A percentile compares a stretch with the other conserved stretches of the same genome.
Evolutionary conservation across 2,797 vertebrate genomes (phyloP).

Genomic region (Chaunax sp.): DNA sequence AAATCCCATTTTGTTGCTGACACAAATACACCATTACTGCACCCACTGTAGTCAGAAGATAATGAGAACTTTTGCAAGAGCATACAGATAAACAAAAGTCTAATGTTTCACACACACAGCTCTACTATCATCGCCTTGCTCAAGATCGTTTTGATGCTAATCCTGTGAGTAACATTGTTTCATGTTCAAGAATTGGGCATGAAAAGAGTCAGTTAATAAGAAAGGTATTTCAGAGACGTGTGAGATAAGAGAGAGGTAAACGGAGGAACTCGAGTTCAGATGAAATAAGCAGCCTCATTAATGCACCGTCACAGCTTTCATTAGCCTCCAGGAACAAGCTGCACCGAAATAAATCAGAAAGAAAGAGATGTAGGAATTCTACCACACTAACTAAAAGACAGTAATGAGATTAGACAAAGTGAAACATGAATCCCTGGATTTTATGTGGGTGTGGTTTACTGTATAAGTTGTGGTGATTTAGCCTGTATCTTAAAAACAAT

Average conservation of each 20-base stretch:
- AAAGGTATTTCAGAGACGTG: conserved; percentile 31
- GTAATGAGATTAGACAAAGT: conserved; percentile 46
- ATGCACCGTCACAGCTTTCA: conserved; percentile 91
- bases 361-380: conserved; percentile 68
- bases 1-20: not conserved
- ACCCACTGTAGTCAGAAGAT: conserved; percentile 3
- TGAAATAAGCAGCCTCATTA: conserved; percentile 90
- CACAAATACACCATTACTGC: not conserved
- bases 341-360: conserved; percentile 83
- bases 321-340: conserved; percentile 86
- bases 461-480: conserved; percentile 27
- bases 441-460: conserved; percentile 27
- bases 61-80: not conserved
- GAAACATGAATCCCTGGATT: conserved; percentile 26
- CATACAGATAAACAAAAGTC: conserved; percentile 5
- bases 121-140: not conserved
- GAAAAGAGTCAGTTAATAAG: conserved; percentile 18
- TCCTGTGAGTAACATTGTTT: conserved; percentile 31
- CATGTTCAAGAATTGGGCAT: conserved; percentile 31
- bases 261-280: conserved; percentile 75
- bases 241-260: conserved; percentile 61
- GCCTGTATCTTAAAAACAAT: conserved; percentile 22
- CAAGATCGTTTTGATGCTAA: conserved; percentile 10
- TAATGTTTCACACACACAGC: conserved; percentile 4
- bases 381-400: conserved; percentile 45